phyloP scores from a whole-genome alignment of 1,140 invertebrate genomes.

The Lordiphosa stackelbergi region DNA sequence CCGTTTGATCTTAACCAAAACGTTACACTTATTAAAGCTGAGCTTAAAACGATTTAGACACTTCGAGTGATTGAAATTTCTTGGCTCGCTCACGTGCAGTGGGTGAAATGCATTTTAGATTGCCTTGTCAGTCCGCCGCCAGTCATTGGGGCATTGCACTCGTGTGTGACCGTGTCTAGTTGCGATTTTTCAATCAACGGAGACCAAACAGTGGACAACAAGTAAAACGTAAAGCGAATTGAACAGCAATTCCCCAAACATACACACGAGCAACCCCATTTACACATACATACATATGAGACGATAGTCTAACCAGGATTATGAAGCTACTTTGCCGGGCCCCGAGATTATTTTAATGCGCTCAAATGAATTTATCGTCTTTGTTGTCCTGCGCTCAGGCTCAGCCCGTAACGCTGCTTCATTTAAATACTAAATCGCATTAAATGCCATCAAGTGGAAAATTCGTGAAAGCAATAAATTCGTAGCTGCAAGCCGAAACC shows the following conservation, averaged over 20 bases:
- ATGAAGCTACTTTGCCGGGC: slow-evolving; percentile 26
- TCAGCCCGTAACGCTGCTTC: slow-evolving; percentile 42
- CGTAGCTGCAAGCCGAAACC: slow-evolving; percentile 44
- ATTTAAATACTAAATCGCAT: slow-evolving; percentile 76
- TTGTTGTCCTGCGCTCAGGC: slow-evolving; percentile 49
- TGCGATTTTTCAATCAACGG: slow-evolving; percentile 54
- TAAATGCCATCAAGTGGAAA: slow-evolving; percentile 75
- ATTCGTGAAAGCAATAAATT: slow-evolving; percentile 75
- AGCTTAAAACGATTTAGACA: too few relatives aligned
- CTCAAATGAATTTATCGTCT: slow-evolving; percentile 67
- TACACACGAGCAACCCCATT: too few relatives aligned
- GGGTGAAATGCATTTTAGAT: slow-evolving; percentile 57
- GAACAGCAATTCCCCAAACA: not conserved
- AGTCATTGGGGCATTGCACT: slow-evolving; percentile 39
- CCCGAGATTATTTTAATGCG: slow-evolving; percentile 70
- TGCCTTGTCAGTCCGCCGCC: slow-evolving; percentile 56
- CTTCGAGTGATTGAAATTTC: not conserved
- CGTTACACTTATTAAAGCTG: too few relatives aligned
- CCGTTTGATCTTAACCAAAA: too few relatives aligned
- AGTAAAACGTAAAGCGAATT: slow-evolving; percentile 2
- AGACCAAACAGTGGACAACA: slow-evolving; percentile 18
- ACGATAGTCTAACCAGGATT: slow-evolving; percentile 8
- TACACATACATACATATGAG: not conserved
- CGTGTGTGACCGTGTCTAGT: slow-evolving; percentile 54
- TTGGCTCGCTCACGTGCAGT: slow-evolving; percentile 19